Evolutionary conservation across 2,888 invertebrate genomes (phyloP).

Genomic region (Drosophila rellima): DNA sequence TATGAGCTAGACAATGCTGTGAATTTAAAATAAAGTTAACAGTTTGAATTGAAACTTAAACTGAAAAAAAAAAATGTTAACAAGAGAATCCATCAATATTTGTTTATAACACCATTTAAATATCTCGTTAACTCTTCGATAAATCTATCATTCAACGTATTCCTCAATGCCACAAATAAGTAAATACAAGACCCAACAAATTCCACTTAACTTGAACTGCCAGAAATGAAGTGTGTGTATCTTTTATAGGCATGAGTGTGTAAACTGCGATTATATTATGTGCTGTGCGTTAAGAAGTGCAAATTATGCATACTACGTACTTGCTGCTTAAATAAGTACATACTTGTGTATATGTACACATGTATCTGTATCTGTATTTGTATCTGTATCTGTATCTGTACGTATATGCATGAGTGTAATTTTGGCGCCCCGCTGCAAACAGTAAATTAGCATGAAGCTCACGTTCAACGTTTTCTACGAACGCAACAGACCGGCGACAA

Average conservation of each 20-base stretch:
- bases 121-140: not conserved
- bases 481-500: conserved; percentile 56
- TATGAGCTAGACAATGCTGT: not conserved
- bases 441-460: conserved; percentile 69
- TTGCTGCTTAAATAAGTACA: conserved; percentile 10
- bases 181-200: not conserved
- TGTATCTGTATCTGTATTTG: not conserved
- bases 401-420: conserved; percentile 34
- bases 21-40: not conserved
- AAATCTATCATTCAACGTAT: not conserved
- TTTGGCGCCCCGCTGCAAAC: conserved; percentile 42
- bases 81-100: not conserved
- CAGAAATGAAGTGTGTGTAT: conserved; percentile 4
- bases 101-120: not conserved
- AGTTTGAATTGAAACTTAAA: no score
- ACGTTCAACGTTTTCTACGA: conserved; percentile 71
- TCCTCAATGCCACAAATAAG: conserved; percentile 12
- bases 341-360: not conserved
- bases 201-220: conserved; percentile 1
- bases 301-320: conserved; percentile 20
- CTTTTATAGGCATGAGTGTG: not conserved
- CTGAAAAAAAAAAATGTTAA: not conserved
- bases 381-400: conserved; percentile 3
- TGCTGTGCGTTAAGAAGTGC: conserved; percentile 13
- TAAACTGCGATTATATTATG: conserved; percentile 10